Conservation (phyloP, 2,797 vertebrate species). For the Danionella dracula region DNA sequence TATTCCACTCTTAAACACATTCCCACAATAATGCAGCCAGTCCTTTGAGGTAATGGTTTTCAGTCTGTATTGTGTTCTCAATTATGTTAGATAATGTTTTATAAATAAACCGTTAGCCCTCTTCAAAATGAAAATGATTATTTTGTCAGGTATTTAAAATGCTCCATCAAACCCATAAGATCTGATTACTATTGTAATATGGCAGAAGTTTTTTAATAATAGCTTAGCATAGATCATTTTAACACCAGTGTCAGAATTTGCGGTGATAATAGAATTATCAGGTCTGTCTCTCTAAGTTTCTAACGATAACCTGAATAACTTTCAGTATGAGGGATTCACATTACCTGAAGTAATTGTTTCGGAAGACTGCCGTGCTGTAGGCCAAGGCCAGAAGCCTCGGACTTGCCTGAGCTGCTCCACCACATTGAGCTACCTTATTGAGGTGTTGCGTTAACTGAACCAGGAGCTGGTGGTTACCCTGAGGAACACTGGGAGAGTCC, state of each 20-base stretch:
- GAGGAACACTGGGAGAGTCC: conserved; percentile 68
- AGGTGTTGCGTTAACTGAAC: conserved; percentile 67
- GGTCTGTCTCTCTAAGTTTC: no score
- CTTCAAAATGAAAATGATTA: no score
- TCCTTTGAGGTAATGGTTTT: not conserved
- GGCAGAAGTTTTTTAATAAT: no score
- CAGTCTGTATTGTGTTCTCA: not conserved
- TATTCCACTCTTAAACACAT: not conserved
- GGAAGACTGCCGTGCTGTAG: conserved; percentile 67
- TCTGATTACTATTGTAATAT: no score
- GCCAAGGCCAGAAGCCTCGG: conserved; percentile 65
- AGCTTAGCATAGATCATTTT: no score
- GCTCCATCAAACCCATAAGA: no score
- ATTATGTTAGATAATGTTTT: no score
- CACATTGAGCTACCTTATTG: conserved; percentile 57
- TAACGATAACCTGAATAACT: no score
- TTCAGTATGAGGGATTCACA: not conserved
- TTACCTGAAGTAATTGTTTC: conserved; percentile 63
- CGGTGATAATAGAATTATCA: no score
- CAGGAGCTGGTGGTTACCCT: conserved; percentile 70
- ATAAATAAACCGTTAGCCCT: no score
- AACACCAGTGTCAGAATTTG: no score
- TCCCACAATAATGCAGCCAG: not conserved
- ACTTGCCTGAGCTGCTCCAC: conserved; percentile 46
- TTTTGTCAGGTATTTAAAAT: no score